Evolutionary conservation across 2,797 vertebrate genomes (phyloP), one percentile per base, ranked within the genome.

Genomic region (Molossus molossus): DNA sequence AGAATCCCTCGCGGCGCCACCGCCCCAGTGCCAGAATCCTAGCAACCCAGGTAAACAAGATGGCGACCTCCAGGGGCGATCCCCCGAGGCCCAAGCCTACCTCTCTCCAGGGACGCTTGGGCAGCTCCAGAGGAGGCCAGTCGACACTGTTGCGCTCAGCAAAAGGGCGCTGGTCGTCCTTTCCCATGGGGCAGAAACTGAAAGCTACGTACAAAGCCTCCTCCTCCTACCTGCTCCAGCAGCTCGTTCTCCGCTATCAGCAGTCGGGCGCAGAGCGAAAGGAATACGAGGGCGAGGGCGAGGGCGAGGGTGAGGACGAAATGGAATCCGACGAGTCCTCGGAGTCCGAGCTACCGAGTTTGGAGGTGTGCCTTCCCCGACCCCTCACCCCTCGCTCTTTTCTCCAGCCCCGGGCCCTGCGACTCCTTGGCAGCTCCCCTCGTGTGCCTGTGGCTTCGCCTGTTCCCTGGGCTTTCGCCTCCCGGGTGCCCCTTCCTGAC

Each of bases 31-130:
- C 3, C 53, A 0, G 93, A 98, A 92, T 83, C 98, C 97, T 62
- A 3, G 95, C 93, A 97, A 98, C 98, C 1, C 0, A 0, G 0
- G 69, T 29, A 95, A 97, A 98, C 97, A 98, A 98, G 65, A 98
- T 98, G 98, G 97, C 97, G 96, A 81, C 76, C 57, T 20, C 37
- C 72, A 0, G 3, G 0, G 0, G 17, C 0, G 17, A 27, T 69
- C 83, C 95, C 2, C 37, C 0, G 91, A 0, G 72, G 67, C 29
- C 37, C 5, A 45, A 0, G 40, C 2, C 6, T 23, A 0, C 12
- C 13, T 8, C 21, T 53, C 60, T 9, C 0, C 3, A 12, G 8
- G 1, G 33, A 33, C 15, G 0, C 1, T 0, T 0, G n/a, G 9
- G 11, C 53, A 3, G 23, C 12, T 48, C 70, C 1, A 37, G 27